phyloP scores from a whole-genome alignment of 2,888 invertebrate species.

The Lucinisca nassula region DNA sequence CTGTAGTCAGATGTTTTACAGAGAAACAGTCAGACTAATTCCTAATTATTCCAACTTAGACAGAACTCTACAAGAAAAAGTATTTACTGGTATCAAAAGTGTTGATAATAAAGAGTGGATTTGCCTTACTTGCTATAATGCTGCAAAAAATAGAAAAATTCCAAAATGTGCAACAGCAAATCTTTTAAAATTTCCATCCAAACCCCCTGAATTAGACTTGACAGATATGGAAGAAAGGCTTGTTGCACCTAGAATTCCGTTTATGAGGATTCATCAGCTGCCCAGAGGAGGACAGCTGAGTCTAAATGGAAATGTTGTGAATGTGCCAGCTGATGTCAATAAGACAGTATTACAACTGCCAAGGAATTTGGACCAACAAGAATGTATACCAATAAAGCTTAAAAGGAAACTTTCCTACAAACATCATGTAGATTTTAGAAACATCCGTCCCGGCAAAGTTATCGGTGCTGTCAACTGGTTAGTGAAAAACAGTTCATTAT shows the following conservation, averaged over 20 bases:
- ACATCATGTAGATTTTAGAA: not conserved
- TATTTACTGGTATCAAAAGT: conserved; percentile 19
- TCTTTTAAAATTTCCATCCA: conserved; percentile 47
- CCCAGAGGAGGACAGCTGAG: conserved; percentile 74
- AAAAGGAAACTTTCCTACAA: not conserved
- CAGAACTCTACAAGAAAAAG: not conserved
- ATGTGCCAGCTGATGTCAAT: conserved; percentile 70
- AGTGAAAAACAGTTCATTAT: not conserved
- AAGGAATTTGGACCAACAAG: not conserved
- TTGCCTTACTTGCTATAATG: conserved; percentile 37
- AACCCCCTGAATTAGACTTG: conserved; percentile 52
- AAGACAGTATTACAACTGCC: conserved; percentile 26
- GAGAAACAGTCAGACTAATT: conserved; percentile 6
- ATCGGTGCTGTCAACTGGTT: not conserved
- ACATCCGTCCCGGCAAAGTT: not conserved
- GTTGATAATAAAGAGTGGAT: conserved; percentile 35
- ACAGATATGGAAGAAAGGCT: conserved; percentile 84
- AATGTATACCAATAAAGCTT: not conserved
- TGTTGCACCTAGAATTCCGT: conserved; percentile 83
- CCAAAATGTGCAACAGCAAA: conserved; percentile 53
- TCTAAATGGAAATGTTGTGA: conserved; percentile 69
- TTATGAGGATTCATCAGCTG: conserved; percentile 85
- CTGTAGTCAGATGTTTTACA: conserved; percentile 28
- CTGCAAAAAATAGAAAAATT: conserved; percentile 41
- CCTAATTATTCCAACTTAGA: not conserved